Base-by-base conservation (phyloP, 2,797 vertebrate species). In the Catharus ustulatus region DNA sequence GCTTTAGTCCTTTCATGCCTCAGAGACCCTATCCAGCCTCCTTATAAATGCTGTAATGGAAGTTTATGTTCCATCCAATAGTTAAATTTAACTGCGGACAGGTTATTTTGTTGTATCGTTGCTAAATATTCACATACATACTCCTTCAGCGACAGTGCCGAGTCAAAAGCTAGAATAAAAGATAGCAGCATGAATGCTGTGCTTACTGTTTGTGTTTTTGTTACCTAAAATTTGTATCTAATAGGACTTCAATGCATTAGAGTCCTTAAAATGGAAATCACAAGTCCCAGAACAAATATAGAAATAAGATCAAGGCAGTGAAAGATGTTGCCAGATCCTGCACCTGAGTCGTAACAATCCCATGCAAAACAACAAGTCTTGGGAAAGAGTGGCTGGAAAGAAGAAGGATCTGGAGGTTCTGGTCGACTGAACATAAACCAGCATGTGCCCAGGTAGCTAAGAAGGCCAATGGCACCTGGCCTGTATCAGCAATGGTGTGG, bases 1-100 rank as follows among this genome's bases (percentile, higher is more conserved):
- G 64, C 82, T 87, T 72, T 49, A 64, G 66, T 68, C 36, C 54
- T 61, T 85, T 91, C 79, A 92, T 77, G 84, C 82, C 82, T 96
- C 89, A 83, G 57, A 83, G 64, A 94, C 49, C 38, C 51, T 72
- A 85, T 62, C 73, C 87, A 85, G 43, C 66, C 79, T 94, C 79
- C 89, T 76, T 81, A 1, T 71, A 94, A 94, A 75, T 49, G 79
- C 82, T 68, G 52, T 5, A 0, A n/a, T 62, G 79, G 79, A 93
- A 77, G 22, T 94, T 96, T 93, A 81, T 95, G 69, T 92, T 94
- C 87, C 73, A 42, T 95, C 73, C 9, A 1, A 83, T 46, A 92
- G 66, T 71, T 87, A 89, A 92, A 92, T 38, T 38, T 82, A 95
- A 93, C 83, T 2, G 5, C 77, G 89, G 87, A 54, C 76, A 91